These are phyloP conservation scores for Otolemur crassicaudatus DNA, from an alignment of 2,797 vertebrate genomes.

Conservation along the genomic window DNA sequence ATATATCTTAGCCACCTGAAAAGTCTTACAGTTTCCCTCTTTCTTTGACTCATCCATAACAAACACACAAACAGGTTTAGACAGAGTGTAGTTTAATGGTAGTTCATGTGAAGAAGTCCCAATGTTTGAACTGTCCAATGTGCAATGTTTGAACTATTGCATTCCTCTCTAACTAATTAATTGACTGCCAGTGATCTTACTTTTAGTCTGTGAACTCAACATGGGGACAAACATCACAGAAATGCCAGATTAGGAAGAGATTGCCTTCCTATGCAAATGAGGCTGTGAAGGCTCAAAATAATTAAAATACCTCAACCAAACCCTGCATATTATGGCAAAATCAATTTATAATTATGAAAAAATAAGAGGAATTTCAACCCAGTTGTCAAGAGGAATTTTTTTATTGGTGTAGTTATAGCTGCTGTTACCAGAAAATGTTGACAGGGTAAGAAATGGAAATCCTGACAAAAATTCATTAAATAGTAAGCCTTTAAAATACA, in stretches of 20 bases:
- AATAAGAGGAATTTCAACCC: conserved; percentile 74
- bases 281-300: conserved; percentile 57
- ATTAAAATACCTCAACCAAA: conserved; percentile 72
- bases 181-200: not conserved
- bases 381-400: conserved; percentile 62
- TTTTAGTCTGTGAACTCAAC: conserved; percentile 44
- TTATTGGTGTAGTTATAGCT: conserved; percentile 38
- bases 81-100: not conserved
- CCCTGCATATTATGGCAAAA: conserved; percentile 61
- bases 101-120: not conserved
- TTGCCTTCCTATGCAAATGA: conserved; percentile 53
- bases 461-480: conserved; percentile 18
- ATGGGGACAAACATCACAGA: conserved; percentile 30
- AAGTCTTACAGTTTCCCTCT: not conserved
- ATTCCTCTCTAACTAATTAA: not conserved
- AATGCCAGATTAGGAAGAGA: conserved; percentile 47
- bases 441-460: conserved; percentile 53
- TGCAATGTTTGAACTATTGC: not conserved
- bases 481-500: conserved; percentile 29
- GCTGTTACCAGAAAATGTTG: conserved; percentile 39
- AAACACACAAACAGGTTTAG: not conserved
- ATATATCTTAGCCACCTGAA: not conserved
- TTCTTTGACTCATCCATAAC: not conserved
- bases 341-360: conserved; percentile 75
- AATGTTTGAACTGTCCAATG: not conserved